Evolutionary conservation across 2,797 vertebrate species (phyloP).

Genomic region (Melopsittacus undulatus): DNA sequence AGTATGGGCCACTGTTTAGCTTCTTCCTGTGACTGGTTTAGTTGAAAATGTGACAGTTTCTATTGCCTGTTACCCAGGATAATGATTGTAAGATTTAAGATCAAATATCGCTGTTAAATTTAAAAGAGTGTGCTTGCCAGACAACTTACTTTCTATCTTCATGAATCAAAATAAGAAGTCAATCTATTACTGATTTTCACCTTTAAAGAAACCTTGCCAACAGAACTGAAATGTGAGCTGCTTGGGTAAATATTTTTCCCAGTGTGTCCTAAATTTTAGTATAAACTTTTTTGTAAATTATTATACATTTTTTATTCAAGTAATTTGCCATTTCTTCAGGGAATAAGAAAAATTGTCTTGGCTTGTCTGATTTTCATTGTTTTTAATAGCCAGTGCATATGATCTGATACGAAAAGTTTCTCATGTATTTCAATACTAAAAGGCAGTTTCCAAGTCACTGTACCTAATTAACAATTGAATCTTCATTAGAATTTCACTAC

Average conservation of each 20-base stretch:
- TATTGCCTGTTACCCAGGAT: neutral
- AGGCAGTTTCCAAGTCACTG: neutral
- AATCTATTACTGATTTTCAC: neutral
- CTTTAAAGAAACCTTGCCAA: neutral
- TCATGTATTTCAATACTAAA: neutral
- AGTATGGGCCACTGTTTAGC: neutral
- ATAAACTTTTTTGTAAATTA: neutral
- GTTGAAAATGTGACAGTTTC: neutral
- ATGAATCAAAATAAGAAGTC: conserved; percentile 13
- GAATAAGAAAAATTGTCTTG: neutral
- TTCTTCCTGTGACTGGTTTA: neutral
- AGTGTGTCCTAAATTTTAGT: neutral
- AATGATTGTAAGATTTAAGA: neutral
- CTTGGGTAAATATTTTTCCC: neutral
- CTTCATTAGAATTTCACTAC: neutral
- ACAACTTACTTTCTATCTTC: conserved; percentile 13
- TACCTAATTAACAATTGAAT: neutral
- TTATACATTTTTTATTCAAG: neutral
- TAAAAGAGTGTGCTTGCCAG: neutral
- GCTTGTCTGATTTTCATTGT: neutral
- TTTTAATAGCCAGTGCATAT: neutral
- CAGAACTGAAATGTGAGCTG: neutral
- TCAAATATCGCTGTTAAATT: neutral
- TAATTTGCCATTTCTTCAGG: neutral
- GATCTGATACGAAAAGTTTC: neutral